Evolutionary conservation across 2,113 vertebrate genomes (phyloP), one percentile per base, ranked within the genome.

Genomic region (Plecotus auritus): DNA sequence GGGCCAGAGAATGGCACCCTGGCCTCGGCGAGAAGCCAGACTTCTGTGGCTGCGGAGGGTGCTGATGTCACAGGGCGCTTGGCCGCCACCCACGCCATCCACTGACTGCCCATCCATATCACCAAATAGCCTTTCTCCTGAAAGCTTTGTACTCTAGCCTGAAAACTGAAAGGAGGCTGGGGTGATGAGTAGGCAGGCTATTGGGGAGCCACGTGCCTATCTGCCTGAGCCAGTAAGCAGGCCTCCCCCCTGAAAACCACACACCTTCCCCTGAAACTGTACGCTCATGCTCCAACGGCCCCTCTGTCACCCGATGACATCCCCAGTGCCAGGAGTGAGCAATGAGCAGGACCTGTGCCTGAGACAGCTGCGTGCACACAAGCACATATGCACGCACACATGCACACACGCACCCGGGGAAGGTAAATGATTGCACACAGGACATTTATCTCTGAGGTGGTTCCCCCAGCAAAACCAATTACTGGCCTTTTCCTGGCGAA

Each of bases 401-500:
- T 83, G 72, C 91, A 26, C 90, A 95, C 88, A 70, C 32, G 32
- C 73, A 42, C 80, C 23, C 9, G 35, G 76, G 78, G 89, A 96
- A 97, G 94, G 96, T 88, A 97, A 95, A 87, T 94, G 95, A 93
- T 81, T 47, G 47, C 72, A 85, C 87, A 82, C 66, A 85, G 86
- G 74, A 70, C 89, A 96, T 98, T 97, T 97, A 89, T 97, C 94
- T 97, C 73, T 64, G 95, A 97, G 94, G 86, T 88, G 86, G 95
- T 88, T 97, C 81, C 85, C 70, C 59, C 88, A 96, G 90, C 88
- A 98, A 98, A 98, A 96, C 37, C 82, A 96, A 95, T 97, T 97
- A 96, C 93, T 93, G 73, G 83, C 95, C 73, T 89, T 96, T 93
- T 94, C 97, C 91, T 96, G 28, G 51, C 35, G 18, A 76, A 82